These are phyloP conservation scores for Okamejei kenojei DNA, from an alignment of 2,797 vertebrate species.

Conservation along the genomic window DNA sequence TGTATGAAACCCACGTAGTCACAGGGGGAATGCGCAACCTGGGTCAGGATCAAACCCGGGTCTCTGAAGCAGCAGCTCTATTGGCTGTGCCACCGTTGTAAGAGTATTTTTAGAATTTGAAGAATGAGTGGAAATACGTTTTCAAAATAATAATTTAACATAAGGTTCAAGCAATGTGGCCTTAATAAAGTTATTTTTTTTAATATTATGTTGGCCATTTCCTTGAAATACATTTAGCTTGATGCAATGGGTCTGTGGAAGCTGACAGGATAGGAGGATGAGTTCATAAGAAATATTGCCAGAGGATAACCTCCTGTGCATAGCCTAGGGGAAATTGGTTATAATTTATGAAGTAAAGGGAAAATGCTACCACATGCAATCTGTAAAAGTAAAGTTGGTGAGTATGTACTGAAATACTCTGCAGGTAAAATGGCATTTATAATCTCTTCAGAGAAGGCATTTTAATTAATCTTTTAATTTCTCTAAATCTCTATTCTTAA, in stretches of 20 bases:
- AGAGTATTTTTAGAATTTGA: neutral
- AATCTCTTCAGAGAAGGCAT: neutral
- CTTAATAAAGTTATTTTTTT: neutral
- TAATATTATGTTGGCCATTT: neutral
- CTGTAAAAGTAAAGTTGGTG: too few relatives aligned
- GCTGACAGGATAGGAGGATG: neutral
- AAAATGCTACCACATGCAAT: neutral
- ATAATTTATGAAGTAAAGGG: neutral
- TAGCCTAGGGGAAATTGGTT: neutral
- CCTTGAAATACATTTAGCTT: neutral
- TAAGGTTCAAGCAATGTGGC: neutral
- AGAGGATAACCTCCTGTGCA: neutral
- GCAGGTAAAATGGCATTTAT: neutral
- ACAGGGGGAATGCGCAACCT: too few relatives aligned
- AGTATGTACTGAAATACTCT: too few relatives aligned
- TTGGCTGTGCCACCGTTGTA: too few relatives aligned
- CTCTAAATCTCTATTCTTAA: neutral
- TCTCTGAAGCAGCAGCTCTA: too few relatives aligned
- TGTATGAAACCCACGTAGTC: too few relatives aligned
- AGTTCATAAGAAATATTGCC: neutral
- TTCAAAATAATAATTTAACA: neutral
- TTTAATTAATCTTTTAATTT: neutral
- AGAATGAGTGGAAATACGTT: neutral
- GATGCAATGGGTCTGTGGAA: neutral
- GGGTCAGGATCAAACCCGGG: too few relatives aligned